A percentile compares a stretch with the other conserved stretches of the same genome.
Conservation (phyloP, 2,113 vertebrate species). For the Dinomys branickii region DNA sequence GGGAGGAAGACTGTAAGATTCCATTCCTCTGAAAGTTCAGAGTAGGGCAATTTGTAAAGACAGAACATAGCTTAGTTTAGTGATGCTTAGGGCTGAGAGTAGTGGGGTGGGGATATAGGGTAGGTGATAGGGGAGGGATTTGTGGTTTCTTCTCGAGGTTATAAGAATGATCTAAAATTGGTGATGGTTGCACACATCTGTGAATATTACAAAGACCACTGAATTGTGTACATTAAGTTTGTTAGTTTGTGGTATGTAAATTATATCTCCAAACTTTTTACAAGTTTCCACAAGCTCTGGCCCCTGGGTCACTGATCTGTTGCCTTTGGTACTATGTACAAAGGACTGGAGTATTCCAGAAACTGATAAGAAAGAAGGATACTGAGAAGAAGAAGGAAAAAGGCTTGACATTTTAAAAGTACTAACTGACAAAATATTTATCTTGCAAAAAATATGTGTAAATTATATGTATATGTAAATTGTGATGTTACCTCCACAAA, state of each 20-base stretch:
- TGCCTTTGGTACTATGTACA: background rate
- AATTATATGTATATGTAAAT: background rate
- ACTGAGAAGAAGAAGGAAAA: background rate
- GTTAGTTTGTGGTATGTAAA: background rate
- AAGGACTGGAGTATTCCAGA: background rate
- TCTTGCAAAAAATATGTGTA: background rate
- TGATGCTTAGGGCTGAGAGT: background rate
- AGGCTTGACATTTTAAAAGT: background rate
- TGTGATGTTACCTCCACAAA: conserved; percentile 17
- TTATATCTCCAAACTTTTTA: background rate
- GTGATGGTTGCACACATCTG: background rate
- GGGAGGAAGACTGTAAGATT: background rate
- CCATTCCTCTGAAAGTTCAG: background rate
- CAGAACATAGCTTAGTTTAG: background rate
- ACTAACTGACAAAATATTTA: background rate
- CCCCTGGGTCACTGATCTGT: background rate
- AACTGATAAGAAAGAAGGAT: background rate
- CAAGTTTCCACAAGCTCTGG: background rate
- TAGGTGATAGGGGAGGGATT: background rate
- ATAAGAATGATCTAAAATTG: conserved; percentile 36
- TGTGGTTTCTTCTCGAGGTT: background rate
- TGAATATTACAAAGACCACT: background rate
- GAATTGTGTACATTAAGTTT: background rate
- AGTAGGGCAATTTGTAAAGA: background rate
- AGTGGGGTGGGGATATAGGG: background rate